Base-by-base conservation (phyloP, 2,113 vertebrate genomes). In the Ochotona princeps region DNA sequence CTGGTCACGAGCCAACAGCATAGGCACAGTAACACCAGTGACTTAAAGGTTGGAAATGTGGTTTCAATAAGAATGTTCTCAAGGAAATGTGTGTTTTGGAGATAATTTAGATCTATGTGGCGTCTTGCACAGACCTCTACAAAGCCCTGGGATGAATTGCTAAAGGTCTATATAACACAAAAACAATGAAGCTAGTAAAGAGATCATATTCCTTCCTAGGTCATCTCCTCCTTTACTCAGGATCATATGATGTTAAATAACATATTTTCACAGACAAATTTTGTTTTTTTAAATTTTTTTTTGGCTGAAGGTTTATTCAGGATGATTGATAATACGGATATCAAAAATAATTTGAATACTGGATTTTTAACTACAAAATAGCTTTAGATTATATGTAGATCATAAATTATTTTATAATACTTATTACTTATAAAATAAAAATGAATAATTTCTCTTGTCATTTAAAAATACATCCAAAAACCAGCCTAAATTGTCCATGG, bases 41-140 rank as follows among this genome's bases (percentile, higher is more conserved):
- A 94, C 61, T 80, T 94, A 69, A 87, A 94, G 91, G 79, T 92
- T 96, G 92, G 80, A 96, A 97, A 97, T 97, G 82, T 97, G 96
- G 85, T 95, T 97, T 96, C 75, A 96, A 95, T 97, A 96, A 97
- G 90, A 95, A 78, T 32, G 44, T 93, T 95, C 93, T 95, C 90
- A 96, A 96, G 95, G 91, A 95, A 96, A 89, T 92, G 79, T 94
- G 95, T 92, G 67, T 60, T 75, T 83, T 95, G 79, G 47, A 95
- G 93, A 93, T 94, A 89, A 93, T 93, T 96, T 91, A 93, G 91
- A 80, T 93, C 92, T 90, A 86, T 67, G 75, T 35, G 35, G 90
- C 91, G 66, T 61, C 76, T 91, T 73, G 17, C 54, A 73, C 32
- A 84, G 84, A 70, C 32, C n/a, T 82, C 73, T 73, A 86, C 60